Conservation (phyloP, 2,797 vertebrate genomes). For the Luscinia megarhynchos region DNA sequence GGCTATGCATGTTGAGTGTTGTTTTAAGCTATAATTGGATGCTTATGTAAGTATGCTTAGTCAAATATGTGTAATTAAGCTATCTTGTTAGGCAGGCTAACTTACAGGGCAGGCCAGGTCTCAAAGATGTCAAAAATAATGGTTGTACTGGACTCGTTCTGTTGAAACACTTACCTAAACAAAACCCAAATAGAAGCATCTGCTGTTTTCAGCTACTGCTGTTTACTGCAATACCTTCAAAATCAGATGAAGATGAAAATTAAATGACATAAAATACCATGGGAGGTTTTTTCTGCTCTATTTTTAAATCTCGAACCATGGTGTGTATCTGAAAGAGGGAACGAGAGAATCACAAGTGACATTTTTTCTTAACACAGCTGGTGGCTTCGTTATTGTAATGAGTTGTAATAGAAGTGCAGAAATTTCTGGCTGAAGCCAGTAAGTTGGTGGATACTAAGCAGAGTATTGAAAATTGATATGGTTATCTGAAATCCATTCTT, state of each 20-base stretch:
- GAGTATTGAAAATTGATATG: neutral
- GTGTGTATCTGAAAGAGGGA: neutral
- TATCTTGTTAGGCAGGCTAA: neutral
- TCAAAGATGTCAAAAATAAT: neutral
- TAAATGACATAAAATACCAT: constrained; percentile 44
- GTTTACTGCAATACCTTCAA: constrained; percentile 42
- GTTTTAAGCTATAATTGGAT: constrained; percentile 58
- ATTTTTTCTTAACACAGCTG: neutral
- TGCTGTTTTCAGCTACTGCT: neutral
- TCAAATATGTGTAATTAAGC: constrained; percentile 46
- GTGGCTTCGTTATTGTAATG: neutral
- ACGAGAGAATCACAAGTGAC: neutral
- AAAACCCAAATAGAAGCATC: neutral
- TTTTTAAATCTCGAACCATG: neutral
- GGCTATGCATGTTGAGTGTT: constrained; percentile 48
- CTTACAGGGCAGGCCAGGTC: neutral
- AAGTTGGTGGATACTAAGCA: neutral
- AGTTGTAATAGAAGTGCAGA: neutral
- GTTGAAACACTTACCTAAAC: neutral
- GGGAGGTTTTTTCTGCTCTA: constrained; percentile 34
- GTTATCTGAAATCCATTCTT: neutral
- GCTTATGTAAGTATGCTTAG: constrained; percentile 51
- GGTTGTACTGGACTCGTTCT: neutral
- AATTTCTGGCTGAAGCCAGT: neutral
- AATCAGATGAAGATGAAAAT: constrained; percentile 27